These are phyloP conservation scores for Poecilobothrus nobilitatus DNA, from an alignment of 2,888 invertebrate species.

Conservation along the genomic window DNA sequence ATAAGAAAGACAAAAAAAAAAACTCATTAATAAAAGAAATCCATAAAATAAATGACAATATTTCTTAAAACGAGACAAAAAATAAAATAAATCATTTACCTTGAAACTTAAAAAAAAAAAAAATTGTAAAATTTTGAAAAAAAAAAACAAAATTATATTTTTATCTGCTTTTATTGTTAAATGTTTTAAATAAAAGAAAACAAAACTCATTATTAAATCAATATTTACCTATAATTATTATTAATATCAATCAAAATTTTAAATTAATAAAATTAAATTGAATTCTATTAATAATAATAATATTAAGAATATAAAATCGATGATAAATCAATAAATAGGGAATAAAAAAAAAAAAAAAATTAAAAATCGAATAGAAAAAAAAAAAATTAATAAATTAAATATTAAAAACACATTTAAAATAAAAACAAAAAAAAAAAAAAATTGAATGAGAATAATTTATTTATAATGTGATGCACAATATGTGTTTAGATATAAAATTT, in stretches of 20 bases:
- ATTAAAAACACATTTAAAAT: too few relatives aligned
- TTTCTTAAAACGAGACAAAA: constrained; percentile 21
- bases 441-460: constrained; percentile 24
- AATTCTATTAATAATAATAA: constrained; percentile 11
- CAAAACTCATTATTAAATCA: not conserved
- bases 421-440: constrained; percentile 17
- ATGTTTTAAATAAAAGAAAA: constrained; percentile 20
- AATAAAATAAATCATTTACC: constrained; percentile 13
- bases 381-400: too few relatives aligned
- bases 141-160: constrained; percentile 21
- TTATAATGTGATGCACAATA: constrained; percentile 9
- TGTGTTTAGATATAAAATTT: constrained; percentile 18
- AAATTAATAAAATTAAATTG: too few relatives aligned
- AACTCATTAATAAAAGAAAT: constrained; percentile 15
- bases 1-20: constrained; percentile 14
- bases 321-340: constrained; percentile 1
- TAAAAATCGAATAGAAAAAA: constrained; percentile 6
- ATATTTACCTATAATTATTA: too few relatives aligned
- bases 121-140: constrained; percentile 16
- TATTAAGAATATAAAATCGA: constrained; percentile 15
- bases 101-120: constrained; percentile 19
- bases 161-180: constrained; percentile 18
- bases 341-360: constrained; percentile 11
- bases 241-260: too few relatives aligned
- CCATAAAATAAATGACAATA: constrained; percentile 24